Percentiles rank a stretch among this genome's conserved stretches.
These are phyloP conservation scores for Rousettus madagascariensis DNA, from an alignment of 2,797 vertebrate species.

Conservation along the genomic window DNA sequence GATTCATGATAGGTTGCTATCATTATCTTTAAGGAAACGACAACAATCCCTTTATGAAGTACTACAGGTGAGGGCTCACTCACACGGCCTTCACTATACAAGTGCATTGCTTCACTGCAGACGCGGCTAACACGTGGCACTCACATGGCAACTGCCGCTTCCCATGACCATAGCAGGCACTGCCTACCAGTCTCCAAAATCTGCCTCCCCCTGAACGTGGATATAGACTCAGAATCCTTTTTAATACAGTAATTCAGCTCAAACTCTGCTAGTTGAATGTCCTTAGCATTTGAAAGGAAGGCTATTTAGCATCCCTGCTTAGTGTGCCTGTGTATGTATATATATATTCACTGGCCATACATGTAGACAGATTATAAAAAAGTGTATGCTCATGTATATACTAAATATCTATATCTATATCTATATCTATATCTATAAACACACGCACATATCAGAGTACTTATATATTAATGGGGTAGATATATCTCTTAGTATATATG, in stretches of 20 bases:
- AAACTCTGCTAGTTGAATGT: background rate
- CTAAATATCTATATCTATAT: background rate
- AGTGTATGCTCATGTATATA: no score
- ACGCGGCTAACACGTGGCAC: background rate
- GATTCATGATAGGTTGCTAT: background rate
- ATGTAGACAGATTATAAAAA: no score
- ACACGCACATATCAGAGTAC: background rate
- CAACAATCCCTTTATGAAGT: background rate
- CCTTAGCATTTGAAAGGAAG: background rate
- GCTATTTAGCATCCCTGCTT: background rate
- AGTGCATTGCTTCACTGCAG: background rate
- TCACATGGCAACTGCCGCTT: background rate
- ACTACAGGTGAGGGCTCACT: background rate
- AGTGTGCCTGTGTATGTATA: background rate
- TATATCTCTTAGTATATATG: background rate
- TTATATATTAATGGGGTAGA: background rate
- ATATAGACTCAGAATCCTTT: background rate
- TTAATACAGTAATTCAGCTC: background rate
- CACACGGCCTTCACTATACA: accelerated
- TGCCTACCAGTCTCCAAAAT: background rate
- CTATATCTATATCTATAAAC: background rate
- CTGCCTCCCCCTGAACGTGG: no score
- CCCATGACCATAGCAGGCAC: accelerated
- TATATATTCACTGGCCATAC: no score
- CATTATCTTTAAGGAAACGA: background rate